Percentiles rank a stretch among this genome's conserved stretches.
These are phyloP conservation scores for Acanthacorydalis orientalis DNA, from an alignment of 2,888 invertebrate species.

Conservation along the genomic window DNA sequence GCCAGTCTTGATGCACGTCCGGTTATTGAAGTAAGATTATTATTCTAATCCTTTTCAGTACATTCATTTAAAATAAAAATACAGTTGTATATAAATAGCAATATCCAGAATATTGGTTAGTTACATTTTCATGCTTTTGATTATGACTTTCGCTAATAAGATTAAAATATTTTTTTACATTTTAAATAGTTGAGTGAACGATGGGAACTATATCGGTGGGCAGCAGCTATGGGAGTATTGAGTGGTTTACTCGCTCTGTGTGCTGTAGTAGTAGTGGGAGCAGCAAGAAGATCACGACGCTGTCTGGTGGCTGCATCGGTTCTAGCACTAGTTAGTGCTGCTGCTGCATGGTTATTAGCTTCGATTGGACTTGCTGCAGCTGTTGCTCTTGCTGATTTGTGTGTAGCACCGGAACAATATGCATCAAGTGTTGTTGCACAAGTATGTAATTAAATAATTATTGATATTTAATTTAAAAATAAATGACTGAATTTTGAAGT, in stretches of 20 bases:
- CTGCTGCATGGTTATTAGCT: slow-evolving; percentile 76
- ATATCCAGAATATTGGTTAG: neutral
- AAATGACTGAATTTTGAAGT: neutral
- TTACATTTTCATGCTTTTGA: neutral
- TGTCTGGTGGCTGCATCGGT: slow-evolving; percentile 82
- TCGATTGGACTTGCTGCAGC: slow-evolving; percentile 72
- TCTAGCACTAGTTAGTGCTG: slow-evolving; percentile 69
- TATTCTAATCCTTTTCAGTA: neutral
- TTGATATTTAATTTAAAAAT: neutral
- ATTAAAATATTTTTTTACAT: neutral
- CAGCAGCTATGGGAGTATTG: slow-evolving; percentile 74
- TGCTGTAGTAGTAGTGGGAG: slow-evolving; percentile 76
- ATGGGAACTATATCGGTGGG: slow-evolving; percentile 68
- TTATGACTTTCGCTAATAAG: neutral
- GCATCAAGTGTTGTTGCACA: slow-evolving; percentile 1
- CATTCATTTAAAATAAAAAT: neutral
- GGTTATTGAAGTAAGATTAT: too few relatives aligned
- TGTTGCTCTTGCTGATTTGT: slow-evolving; percentile 70
- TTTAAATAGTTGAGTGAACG: slow-evolving; percentile 45
- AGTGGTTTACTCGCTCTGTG: slow-evolving; percentile 74
- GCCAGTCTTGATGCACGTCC: too few relatives aligned
- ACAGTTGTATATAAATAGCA: neutral
- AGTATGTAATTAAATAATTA: neutral
- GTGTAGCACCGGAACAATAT: slow-evolving; percentile 43
- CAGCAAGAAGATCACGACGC: slow-evolving; percentile 75